Evolutionary conservation across 2,797 vertebrate species (phyloP), one percentile per base, ranked within the genome.

Genomic region (Sternarchorhynchus goeldii): DNA sequence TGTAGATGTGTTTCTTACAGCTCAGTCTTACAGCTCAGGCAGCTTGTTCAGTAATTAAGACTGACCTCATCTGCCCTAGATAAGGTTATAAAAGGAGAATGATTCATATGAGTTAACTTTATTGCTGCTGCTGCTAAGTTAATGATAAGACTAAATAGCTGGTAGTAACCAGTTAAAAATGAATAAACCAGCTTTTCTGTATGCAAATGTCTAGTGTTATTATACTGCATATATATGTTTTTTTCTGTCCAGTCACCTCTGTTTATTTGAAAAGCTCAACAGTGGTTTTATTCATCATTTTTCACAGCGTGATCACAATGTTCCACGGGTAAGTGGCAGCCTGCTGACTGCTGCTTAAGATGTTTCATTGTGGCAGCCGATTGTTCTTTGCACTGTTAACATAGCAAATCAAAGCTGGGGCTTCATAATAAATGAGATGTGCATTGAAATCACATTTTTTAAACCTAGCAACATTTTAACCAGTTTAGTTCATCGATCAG

Each of bases 141-240:
- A 85, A 85, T 85, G 39, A 85, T 81, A 71, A 82, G 32, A 34
- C 66, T 71, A 69, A 82, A 77, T 58, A 17, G 57, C 56, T 60
- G 2, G 29, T 6, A 65, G 25, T 25, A 73, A 60, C 32, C 20
- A 75, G 41, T 63, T 39, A 34, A 60, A 74, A 25, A 29, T 36
- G 50, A 50, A 16, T 76, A 50, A 79, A 65, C 45, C 25, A 58
- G 50, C 45, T 60, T 75, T 71, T 45, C 21, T 66, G n/a, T 21
- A 25, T 39, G 34, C 5, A 8, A 8, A 10, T 50, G 45, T 50
- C 14, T 12, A 50, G 45, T 50, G 45, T 10, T 50, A 14, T 25
- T 25, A 25, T 25, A 25, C 25, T 50, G 45, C 1, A 50, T 50
- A 50, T 50, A 2, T 50, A 3, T 2, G n/a, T 12, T 50, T 50